These are phyloP conservation scores for Leptopilina clavipes DNA, from an alignment of 1,140 invertebrate species.

Conservation along the genomic window DNA sequence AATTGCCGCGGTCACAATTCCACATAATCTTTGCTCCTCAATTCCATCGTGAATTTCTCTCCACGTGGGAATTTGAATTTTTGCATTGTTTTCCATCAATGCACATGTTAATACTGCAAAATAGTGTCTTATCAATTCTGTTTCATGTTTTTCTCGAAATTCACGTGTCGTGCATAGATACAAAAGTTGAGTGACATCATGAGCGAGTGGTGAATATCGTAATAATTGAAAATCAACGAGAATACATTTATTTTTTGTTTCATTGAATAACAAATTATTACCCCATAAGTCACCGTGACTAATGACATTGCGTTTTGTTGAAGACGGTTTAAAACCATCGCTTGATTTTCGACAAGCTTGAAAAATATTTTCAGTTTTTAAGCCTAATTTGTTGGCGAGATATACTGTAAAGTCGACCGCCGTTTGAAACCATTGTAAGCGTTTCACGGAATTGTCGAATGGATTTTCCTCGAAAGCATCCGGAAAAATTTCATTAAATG, in stretches of 20 bases:
- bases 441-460: conserved; percentile 34
- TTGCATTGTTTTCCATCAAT: conserved; percentile 40
- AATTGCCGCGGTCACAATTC: conserved; percentile 57
- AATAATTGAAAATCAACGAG: conserved; percentile 78
- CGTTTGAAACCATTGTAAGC: conserved; percentile 39
- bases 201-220: conserved; percentile 73
- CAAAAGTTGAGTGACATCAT: conserved; percentile 55
- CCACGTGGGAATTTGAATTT: conserved; percentile 56
- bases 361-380: conserved; percentile 59
- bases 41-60: conserved; percentile 60
- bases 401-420: conserved; percentile 32
- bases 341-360: conserved; percentile 66
- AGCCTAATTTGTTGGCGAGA: conserved; percentile 47
- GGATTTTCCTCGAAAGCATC: conserved; percentile 48
- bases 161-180: conserved; percentile 62
- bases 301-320: conserved; percentile 74
- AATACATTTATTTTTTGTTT: conserved; percentile 69
- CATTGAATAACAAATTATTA: conserved; percentile 76
- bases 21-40: conserved; percentile 66
- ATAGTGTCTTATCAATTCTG: conserved; percentile 66
- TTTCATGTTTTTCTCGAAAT: conserved; percentile 58
- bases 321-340: conserved; percentile 71
- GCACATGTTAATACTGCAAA: conserved; percentile 57
- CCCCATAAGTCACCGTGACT: conserved; percentile 79
- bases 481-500: conserved; percentile 50